Evolutionary conservation across 2,113 vertebrate genomes (phyloP).

Genomic region (Pseudonaja textilis): DNA sequence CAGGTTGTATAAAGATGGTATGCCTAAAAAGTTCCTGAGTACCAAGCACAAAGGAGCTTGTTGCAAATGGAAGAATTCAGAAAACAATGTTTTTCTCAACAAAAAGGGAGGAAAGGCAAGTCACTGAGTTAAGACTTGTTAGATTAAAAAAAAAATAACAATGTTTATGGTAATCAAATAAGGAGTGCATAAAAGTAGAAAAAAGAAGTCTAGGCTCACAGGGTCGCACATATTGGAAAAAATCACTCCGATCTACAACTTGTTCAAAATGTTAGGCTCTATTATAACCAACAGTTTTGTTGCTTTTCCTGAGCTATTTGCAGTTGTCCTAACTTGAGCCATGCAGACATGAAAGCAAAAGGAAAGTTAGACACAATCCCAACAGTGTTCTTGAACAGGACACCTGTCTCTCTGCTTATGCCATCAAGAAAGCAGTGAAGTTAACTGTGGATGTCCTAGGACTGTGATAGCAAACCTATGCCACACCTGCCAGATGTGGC

Average conservation of each 20-base stretch:
- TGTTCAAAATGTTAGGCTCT: neutral
- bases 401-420: neutral
- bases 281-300: neutral
- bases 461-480: too few relatives aligned
- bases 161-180: neutral
- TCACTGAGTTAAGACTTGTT: neutral
- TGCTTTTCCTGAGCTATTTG: neutral
- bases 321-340: neutral
- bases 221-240: neutral
- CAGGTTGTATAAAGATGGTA: constrained; percentile 33
- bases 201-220: neutral
- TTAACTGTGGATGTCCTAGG: neutral
- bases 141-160: neutral
- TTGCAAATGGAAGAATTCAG: constrained; percentile 6
- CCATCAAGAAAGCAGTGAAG: neutral
- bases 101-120: neutral
- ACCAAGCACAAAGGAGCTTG: constrained; percentile 1
- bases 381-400: neutral
- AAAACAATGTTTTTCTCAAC: constrained; percentile 5
- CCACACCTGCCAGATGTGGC: too few relatives aligned
- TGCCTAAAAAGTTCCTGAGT: constrained; percentile 22
- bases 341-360: neutral
- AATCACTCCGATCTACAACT: neutral
- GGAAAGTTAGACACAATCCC: neutral
- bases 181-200: neutral